Base-by-base conservation (phyloP, 2,888 invertebrate genomes). In the Phragmatobia fuliginosa region DNA sequence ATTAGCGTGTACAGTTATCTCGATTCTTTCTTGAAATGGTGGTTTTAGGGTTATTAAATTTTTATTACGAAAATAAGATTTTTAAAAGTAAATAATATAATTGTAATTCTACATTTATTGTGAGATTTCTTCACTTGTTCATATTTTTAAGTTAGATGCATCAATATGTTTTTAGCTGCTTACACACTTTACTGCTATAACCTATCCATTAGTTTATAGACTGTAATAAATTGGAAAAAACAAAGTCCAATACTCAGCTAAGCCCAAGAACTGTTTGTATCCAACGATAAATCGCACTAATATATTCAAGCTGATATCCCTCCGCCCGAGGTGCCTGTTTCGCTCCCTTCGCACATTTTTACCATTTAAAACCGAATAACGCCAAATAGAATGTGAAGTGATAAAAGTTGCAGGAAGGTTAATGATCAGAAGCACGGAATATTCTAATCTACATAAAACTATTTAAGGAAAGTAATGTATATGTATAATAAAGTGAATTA, bases 371-470 rank as follows among this genome's bases (percentile, higher is more conserved):
- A 76, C 80, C 75, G 81, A 85, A 85, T 80, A 76, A 80, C 84
- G 84, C 82, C 78, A 72, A 82, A 79, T 81, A 83, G 83, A 82
- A 87, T 82, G 83, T 78, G 74, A 83, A 84, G 85, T 89, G 87
- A 90, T 90, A 90, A 90, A 90, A 91, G 84, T 87, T 88, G 83
- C 84, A 87, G 72, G 77, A 76, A 78, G 77, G 75, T 80, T 91
- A 90, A 90, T 85, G 88, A 85, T 81, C 75, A 73, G 74, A 79
- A 85, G 82, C 91, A 91, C 89, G 90, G 78, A 88, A 90, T 81
- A 80, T 77, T 77, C 77, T 81, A 81, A 88, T 88, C 81, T 85
- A 83, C 77, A 81, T 84, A 77, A 82, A 83, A 81, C n/a, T 52
- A 49, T 49, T n/a, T 11, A n/a, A 52, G 25, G 11, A 52, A 25